Conservation (phyloP, 2,888 invertebrate species). For the Darwinula stevensoni region DNA sequence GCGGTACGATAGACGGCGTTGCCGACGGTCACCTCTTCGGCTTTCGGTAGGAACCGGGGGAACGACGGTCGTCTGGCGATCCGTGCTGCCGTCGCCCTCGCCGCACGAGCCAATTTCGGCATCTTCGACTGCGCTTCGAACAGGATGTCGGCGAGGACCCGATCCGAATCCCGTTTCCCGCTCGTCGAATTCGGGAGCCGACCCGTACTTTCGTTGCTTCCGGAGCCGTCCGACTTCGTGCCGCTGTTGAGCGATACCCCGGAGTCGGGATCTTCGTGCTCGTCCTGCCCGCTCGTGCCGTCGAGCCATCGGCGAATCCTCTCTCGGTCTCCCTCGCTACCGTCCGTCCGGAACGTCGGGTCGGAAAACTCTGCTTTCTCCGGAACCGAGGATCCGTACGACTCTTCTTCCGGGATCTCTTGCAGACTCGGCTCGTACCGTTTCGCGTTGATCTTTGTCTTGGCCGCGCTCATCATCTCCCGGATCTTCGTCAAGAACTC, state of each 20-base stretch:
- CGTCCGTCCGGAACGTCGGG: background rate
- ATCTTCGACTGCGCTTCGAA: constrained; percentile 10
- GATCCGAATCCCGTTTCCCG: no score
- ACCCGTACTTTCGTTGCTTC: no score
- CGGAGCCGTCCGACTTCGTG: no score
- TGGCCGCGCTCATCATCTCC: constrained; percentile 64
- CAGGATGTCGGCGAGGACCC: constrained; percentile 9
- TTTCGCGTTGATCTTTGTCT: constrained; percentile 55
- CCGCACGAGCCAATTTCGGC: constrained; percentile 9
- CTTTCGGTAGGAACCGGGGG: background rate
- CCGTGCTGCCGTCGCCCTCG: background rate
- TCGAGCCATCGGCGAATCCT: background rate
- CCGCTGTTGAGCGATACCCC: no score
- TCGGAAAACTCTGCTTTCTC: background rate
- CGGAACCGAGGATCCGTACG: background rate
- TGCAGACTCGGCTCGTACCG: constrained; percentile 43
- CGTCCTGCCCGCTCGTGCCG: no score
- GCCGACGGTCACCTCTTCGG: background rate
- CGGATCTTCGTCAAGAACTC: constrained; percentile 66
- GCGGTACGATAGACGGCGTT: background rate
- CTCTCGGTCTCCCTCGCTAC: background rate
- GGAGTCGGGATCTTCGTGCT: no score
- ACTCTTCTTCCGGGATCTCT: constrained; percentile 38
- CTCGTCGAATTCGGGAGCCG: no score
- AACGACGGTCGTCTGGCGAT: background rate